Evolutionary conservation across 2,797 vertebrate species (phyloP), one percentile per base, ranked within the genome.

Genomic region (Leontocebus nigricollis): DNA sequence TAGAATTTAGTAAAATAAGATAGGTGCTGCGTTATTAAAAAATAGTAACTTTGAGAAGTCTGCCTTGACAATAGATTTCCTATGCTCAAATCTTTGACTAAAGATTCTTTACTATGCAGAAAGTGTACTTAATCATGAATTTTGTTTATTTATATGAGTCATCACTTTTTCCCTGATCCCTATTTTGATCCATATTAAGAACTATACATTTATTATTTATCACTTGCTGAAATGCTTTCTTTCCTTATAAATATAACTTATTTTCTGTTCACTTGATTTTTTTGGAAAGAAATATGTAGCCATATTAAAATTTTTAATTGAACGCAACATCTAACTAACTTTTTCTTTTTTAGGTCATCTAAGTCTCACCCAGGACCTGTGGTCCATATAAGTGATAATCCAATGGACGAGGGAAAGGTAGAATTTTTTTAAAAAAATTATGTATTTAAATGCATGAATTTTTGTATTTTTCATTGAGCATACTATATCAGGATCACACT

Each of bases 381-480:
- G 50, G 99, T 99, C 81, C 99, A 99, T 98, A 99, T 99, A 98
- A 99, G 99, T 98, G 99, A 99, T 98, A 99, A 99, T 99, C 99
- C 99, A 97, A 99, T 99, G 99, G 99, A 99, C 96, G 99, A 99
- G 98, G 99, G 99, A 98, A 99, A 99, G 99, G 99, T 99, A 99
- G 36, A 97, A 30, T 91, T 70, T 87, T 88, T 52, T 41, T 55
- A 39, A 94, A 85, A 39, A 39, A 46, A 36, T 39, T 92, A 57
- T 88, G 14, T 96, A 80, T 55, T 57, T 92, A 85, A 93, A 94
- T 88, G 24, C 20, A 59, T 73, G 7, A 20, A 80, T 72, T 83
- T 93, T 81, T 33, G 10, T 80, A 67, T 86, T 92, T 90, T 96
- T 95, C 57, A 94, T 85, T 88, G 48, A 70, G 7, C 70, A 89